Evolutionary conservation across 1,140 invertebrate genomes (phyloP).

Genomic region (Cherax quadricarinatus): DNA sequence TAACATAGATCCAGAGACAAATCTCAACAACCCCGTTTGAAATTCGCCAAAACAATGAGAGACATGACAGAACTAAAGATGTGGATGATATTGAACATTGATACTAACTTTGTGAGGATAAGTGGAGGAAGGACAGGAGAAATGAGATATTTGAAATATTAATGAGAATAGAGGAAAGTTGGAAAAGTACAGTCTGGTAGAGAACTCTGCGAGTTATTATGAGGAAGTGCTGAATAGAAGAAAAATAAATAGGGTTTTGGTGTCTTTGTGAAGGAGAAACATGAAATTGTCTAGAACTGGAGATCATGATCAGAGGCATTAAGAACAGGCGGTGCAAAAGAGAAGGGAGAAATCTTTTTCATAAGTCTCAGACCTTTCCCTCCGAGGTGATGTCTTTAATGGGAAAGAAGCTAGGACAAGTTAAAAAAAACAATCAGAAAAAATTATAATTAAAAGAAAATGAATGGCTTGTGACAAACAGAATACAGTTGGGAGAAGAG

Average conservation of each 20-base stretch:
- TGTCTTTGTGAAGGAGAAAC: conserved; percentile 16
- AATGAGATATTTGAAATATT: background rate
- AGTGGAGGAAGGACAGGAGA: conserved; percentile 4
- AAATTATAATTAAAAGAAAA: background rate
- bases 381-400: background rate
- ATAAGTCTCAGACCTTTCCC: background rate
- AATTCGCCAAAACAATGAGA: conserved; percentile 38
- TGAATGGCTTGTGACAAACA: background rate
- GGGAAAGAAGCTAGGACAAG: background rate
- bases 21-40: conserved; percentile 50
- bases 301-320: conserved; percentile 1
- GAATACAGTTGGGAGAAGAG: background rate
- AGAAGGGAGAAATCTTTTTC: background rate
- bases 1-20: conserved; percentile 43
- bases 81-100: background rate
- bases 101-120: background rate
- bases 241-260: background rate
- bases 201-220: background rate
- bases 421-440: background rate
- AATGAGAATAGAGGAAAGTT: conserved; percentile 20
- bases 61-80: background rate
- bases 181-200: background rate
- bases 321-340: background rate
- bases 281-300: background rate
- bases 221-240: background rate